Evolutionary conservation across 2,888 invertebrate species (phyloP).

Genomic region (Patella ulyssiponensis): DNA sequence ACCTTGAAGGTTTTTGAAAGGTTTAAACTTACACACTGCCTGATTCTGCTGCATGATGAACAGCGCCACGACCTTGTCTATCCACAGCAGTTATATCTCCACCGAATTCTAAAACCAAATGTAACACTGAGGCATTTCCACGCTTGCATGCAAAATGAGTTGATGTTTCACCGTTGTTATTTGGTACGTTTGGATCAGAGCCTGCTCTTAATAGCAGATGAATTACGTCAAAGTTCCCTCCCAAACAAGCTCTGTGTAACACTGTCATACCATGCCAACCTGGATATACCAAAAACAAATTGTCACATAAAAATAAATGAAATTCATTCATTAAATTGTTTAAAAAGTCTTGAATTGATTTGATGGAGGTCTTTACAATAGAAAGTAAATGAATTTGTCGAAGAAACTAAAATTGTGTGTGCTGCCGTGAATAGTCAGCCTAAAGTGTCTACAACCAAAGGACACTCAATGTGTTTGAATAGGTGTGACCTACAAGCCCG

Average conservation of each 20-base stretch:
- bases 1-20: too few species aligned
- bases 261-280: conserved; percentile 68
- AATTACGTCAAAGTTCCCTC: conserved; percentile 56
- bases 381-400: too few species aligned
- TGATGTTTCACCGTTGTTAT: conserved; percentile 66
- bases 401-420: too few species aligned
- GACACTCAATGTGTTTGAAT: too few species aligned
- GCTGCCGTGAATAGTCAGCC: too few species aligned
- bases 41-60: conserved; percentile 67
- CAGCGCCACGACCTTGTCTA: conserved; percentile 53
- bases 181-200: conserved; percentile 63
- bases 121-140: conserved; percentile 59
- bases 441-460: too few species aligned
- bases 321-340: too few species aligned
- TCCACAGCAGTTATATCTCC: conserved; percentile 58
- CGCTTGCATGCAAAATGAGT: conserved; percentile 67
- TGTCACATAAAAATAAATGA: too few species aligned
- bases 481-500: too few species aligned
- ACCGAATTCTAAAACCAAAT: conserved; percentile 57
- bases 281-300: conserved; percentile 29
- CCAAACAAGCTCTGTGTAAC: conserved; percentile 66
- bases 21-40: conserved; percentile 65
- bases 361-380: too few species aligned
- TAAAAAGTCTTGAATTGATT: too few species aligned
- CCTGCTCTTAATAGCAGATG: conserved; percentile 58